phyloP scores from a whole-genome alignment of 2,888 invertebrate species.

The Drosophila phalerata region DNA sequence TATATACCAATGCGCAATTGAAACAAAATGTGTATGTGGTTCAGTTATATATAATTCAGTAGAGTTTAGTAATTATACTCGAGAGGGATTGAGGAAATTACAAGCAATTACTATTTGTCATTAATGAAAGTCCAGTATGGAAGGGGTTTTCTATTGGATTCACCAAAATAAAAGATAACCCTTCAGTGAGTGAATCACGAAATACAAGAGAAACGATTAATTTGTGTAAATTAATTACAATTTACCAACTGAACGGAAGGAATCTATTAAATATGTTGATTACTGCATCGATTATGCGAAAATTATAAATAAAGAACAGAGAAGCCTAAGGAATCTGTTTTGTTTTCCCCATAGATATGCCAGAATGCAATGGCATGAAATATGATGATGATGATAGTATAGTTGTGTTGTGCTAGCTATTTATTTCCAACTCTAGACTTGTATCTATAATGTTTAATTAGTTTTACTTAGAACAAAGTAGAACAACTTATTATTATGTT shows the following conservation, averaged over 20 bases:
- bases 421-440: not conserved
- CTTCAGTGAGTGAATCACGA: slow-evolving; percentile 59
- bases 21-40: not conserved
- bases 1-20: not conserved
- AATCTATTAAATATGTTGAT: slow-evolving; percentile 47
- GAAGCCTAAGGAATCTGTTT: too few relatives aligned
- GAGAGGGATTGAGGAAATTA: slow-evolving; percentile 75
- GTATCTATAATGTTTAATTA: not conserved
- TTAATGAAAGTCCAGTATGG: slow-evolving; percentile 45
- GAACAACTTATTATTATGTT: too few relatives aligned
- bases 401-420: too few relatives aligned
- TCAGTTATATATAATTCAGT: not conserved
- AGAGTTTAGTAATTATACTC: slow-evolving; percentile 69
- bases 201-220: slow-evolving; percentile 73
- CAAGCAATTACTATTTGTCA: slow-evolving; percentile 77
- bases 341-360: too few relatives aligned
- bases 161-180: slow-evolving; percentile 41
- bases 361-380: too few relatives aligned
- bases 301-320: not conserved
- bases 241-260: slow-evolving; percentile 24
- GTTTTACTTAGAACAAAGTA: too few relatives aligned
- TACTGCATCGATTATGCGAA: slow-evolving; percentile 59
- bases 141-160: slow-evolving; percentile 36
- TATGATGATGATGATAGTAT: not conserved
- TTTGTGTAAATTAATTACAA: slow-evolving; percentile 72